Conservation (phyloP, 2,797 vertebrate genomes). For the Chaetodon trifasciatus region DNA sequence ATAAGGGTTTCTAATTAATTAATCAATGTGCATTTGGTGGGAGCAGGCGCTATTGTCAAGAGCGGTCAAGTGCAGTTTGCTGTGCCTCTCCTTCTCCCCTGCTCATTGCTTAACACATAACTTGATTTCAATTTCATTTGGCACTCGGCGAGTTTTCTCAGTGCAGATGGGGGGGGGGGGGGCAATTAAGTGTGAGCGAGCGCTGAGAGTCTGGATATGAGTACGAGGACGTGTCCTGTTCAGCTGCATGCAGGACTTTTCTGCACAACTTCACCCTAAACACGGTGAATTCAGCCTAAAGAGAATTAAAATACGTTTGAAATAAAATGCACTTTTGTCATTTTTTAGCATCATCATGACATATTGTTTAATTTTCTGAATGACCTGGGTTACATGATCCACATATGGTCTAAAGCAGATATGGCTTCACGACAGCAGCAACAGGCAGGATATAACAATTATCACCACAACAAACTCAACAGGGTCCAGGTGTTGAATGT, state of each 20-base stretch:
- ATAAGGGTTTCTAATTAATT: conserved; percentile 87
- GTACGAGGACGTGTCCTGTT: background rate
- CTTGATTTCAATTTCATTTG: conserved; percentile 76
- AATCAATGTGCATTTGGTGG: conserved; percentile 87
- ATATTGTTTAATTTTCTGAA: background rate
- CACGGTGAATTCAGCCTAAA: background rate
- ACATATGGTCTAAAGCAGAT: background rate
- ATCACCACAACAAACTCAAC: background rate
- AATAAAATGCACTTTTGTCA: background rate
- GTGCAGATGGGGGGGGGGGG: conserved; percentile 35
- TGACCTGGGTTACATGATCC: background rate
- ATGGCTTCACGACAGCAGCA: background rate
- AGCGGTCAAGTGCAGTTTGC: conserved; percentile 85
- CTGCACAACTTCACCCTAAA: background rate
- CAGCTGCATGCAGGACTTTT: background rate
- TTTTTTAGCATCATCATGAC: background rate
- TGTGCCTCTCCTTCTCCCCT: conserved; percentile 50
- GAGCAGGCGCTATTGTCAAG: conserved; percentile 82
- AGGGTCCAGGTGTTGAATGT: background rate
- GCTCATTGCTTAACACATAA: conserved; percentile 66
- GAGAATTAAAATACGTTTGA: background rate
- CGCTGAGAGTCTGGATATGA: conserved; percentile 15
- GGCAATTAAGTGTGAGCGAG: conserved; percentile 54
- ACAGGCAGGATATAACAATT: background rate
- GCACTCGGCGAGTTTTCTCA: conserved; percentile 63